Base-by-base conservation (phyloP, 2,113 vertebrate species). In the Lampris incognitus region DNA sequence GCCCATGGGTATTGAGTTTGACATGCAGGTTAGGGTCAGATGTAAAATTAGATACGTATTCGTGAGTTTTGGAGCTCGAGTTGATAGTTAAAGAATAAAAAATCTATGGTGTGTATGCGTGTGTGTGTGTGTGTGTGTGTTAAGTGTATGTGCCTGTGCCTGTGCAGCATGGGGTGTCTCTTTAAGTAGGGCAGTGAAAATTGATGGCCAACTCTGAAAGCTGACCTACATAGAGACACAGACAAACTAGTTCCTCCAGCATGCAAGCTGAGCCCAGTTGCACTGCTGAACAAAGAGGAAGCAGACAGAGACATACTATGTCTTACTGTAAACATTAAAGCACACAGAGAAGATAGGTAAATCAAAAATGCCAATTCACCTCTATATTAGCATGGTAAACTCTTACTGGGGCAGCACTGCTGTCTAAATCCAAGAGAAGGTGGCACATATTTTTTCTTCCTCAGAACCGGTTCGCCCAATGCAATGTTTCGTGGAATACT, bases 171-270 rank as follows among this genome's bases (percentile, higher is more conserved):
- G 11, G 82, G 50, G 84, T 82, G 76, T 85, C 87, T 88, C 79
- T 90, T 85, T 92, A 94, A 94, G 89, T 95, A 94, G 94, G 93
- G 92, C 93, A 93, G 82, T 89, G 74, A 80, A 91, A 94, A 94
- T 95, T 91, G 93, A 94, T 94, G 91, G 92, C 93, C 89, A 86
- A 85, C 87, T 86, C 92, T 93, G 91, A 90, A 89, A 83, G 90
- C 90, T 95, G 94, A 95, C 93, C 94, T 94, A 95, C 91, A 94
- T 95, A 93, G 85, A 93, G 91, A 89, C 89, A 84, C 85, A 93
- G 86, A 93, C 88, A 90, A 91, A 93, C 90, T 91, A 87, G 89
- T 93, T 92, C 83, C 87, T 84, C 80, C 88, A 87, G 85, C 86
- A 69, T 79, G 72, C 88, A 76, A 69, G 84, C 89, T 85, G 90